Evolutionary conservation across 2,888 invertebrate species (phyloP).

Genomic region (Polydrusus pterygomalis): DNA sequence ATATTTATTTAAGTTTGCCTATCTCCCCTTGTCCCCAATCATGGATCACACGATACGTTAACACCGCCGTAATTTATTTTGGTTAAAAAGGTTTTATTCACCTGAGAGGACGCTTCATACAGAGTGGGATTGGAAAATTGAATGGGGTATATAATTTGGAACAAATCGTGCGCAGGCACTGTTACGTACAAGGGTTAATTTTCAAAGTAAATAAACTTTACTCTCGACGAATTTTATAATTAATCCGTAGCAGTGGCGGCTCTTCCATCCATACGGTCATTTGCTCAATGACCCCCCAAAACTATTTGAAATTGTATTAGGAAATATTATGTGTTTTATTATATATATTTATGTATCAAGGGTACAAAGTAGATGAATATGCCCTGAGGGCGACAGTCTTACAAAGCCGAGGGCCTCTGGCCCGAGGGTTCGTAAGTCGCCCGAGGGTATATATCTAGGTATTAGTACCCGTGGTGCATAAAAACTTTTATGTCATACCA

Average conservation of each 20-base stretch:
- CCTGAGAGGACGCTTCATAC: constrained; percentile 14
- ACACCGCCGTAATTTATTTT: neutral
- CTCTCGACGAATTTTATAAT: neutral
- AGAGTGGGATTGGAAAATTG: constrained; percentile 7
- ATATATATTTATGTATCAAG: too few relatives aligned
- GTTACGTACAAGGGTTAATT: constrained; percentile 16
- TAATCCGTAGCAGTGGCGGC: neutral
- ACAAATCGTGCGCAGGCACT: constrained; percentile 12
- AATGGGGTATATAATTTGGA: constrained; percentile 18
- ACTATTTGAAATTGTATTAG: too few relatives aligned
- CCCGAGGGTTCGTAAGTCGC: too few relatives aligned
- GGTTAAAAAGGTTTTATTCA: constrained; percentile 19
- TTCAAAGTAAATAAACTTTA: constrained; percentile 12
- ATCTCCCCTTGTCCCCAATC: neutral
- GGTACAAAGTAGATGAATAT: too few relatives aligned
- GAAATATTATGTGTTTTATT: too few relatives aligned
- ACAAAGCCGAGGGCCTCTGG: too few relatives aligned
- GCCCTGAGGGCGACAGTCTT: too few relatives aligned
- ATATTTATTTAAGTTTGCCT: neutral
- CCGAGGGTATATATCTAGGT: too few relatives aligned
- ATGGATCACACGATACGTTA: constrained; percentile 6
- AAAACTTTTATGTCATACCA: too few relatives aligned
- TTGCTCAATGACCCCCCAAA: too few relatives aligned
- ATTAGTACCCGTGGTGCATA: too few relatives aligned
- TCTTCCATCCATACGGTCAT: too few relatives aligned